Conservation (phyloP, 2,888 invertebrate species). For the Hymenopus coronatus region DNA sequence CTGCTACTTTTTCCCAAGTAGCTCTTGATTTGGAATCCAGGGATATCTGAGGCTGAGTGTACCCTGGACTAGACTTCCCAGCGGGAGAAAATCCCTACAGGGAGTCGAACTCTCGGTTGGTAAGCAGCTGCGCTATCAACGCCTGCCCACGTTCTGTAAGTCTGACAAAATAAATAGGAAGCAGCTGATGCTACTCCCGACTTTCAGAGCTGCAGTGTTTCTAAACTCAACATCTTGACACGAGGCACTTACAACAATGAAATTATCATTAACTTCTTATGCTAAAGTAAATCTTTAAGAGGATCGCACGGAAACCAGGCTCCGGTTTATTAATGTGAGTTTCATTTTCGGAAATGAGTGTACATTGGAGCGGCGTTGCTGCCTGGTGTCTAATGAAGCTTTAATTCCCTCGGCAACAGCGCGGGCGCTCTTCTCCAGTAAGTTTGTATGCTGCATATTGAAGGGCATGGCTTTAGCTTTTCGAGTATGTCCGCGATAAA, state of each 20-base stretch:
- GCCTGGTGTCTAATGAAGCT: constrained; percentile 19
- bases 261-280: not conserved
- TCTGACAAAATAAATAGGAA: too few relatives aligned
- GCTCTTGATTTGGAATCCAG: too few relatives aligned
- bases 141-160: too few relatives aligned
- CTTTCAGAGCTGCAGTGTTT: not conserved
- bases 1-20: too few relatives aligned
- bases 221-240: not conserved
- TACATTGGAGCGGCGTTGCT: not conserved
- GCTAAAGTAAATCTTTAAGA: not conserved
- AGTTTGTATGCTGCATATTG: not conserved
- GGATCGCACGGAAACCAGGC: not conserved
- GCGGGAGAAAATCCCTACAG: too few relatives aligned
- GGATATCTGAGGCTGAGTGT: too few relatives aligned
- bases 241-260: not conserved
- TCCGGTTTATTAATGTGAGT: not conserved
- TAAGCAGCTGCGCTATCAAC: too few relatives aligned
- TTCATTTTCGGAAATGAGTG: constrained; percentile 10
- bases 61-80: too few relatives aligned
- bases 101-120: too few relatives aligned
- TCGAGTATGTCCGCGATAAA: not conserved
- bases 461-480: not conserved
- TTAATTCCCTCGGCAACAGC: constrained; percentile 21
- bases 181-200: too few relatives aligned
- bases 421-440: not conserved